phyloP scores from a whole-genome alignment of 1,140 invertebrate species.

The Brachionus sp. region DNA sequence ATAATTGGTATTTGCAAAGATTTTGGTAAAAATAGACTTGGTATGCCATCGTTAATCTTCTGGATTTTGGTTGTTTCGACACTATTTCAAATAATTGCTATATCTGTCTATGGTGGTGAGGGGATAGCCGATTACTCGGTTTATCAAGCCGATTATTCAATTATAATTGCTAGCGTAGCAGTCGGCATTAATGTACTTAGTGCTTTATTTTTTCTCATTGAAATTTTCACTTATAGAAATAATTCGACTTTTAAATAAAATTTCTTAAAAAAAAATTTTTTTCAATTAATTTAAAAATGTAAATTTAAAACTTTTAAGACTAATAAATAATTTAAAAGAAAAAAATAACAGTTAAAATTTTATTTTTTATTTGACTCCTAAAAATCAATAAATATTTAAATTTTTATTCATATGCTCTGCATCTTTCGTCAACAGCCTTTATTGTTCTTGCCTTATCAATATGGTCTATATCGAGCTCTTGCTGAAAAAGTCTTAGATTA shows the following conservation, averaged over 20 bases:
- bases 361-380: not conserved
- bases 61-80: slow-evolving; percentile 33
- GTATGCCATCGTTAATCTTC: slow-evolving; percentile 23
- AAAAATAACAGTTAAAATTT: too few species aligned
- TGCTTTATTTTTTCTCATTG: slow-evolving; percentile 35
- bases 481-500: slow-evolving; percentile 23
- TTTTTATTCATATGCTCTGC: slow-evolving; percentile 13
- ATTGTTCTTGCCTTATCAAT: slow-evolving; percentile 2
- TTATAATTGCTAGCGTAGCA: slow-evolving; percentile 35
- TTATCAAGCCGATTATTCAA: slow-evolving; percentile 34
- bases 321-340: not conserved
- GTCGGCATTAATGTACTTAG: slow-evolving; percentile 6
- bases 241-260: not conserved
- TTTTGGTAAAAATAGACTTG: slow-evolving; percentile 16
- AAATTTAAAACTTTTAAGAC: not conserved
- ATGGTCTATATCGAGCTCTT: slow-evolving; percentile 27
- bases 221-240: slow-evolving; percentile 6
- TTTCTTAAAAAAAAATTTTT: not conserved
- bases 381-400: not conserved
- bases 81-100: slow-evolving; percentile 20
- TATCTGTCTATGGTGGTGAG: slow-evolving; percentile 33
- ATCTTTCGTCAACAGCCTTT: slow-evolving; percentile 3
- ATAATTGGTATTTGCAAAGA: slow-evolving; percentile 31
- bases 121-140: not conserved
- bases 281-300: too few species aligned